Conservation (phyloP, 2,888 invertebrate genomes). For the Ophion ellenae region DNA sequence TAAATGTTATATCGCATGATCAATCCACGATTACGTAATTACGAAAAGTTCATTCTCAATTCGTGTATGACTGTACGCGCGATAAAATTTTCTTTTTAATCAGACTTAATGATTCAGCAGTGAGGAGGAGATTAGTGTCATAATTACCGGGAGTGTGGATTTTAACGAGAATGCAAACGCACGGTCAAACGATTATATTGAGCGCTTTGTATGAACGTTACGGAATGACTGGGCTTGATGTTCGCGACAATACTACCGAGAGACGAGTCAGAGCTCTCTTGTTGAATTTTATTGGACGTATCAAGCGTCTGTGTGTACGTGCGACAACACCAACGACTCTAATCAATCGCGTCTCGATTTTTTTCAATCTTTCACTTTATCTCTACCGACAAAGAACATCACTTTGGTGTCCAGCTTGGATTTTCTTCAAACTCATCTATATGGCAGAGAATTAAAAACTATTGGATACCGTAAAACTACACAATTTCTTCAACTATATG, state of each 20-base stretch:
- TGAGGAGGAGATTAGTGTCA: neutral
- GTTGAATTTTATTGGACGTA: constrained; percentile 50
- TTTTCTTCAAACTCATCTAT: too few species aligned
- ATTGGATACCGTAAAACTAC: too few species aligned
- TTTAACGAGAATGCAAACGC: neutral
- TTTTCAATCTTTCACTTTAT: constrained; percentile 21
- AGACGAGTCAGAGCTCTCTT: constrained; percentile 38
- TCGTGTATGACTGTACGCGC: neutral
- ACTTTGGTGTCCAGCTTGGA: too few species aligned
- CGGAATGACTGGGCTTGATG: constrained; percentile 45
- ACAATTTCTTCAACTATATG: too few species aligned
- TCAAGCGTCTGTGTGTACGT: neutral
- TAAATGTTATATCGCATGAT: neutral
- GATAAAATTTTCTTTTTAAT: neutral
- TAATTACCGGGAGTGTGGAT: constrained; percentile 29
- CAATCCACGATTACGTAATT: constrained; percentile 28
- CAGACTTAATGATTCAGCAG: neutral
- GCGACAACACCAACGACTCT: constrained; percentile 53
- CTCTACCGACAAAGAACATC: constrained; percentile 21
- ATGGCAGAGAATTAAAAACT: too few species aligned
- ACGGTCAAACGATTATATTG: neutral
- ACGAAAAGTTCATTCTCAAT: neutral
- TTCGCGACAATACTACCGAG: constrained; percentile 33
- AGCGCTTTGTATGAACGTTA: constrained; percentile 18
- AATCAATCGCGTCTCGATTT: constrained; percentile 50